Evolutionary conservation across 2,888 invertebrate genomes (phyloP), one percentile per base, ranked within the genome.

Genomic region (Sturmia bella): DNA sequence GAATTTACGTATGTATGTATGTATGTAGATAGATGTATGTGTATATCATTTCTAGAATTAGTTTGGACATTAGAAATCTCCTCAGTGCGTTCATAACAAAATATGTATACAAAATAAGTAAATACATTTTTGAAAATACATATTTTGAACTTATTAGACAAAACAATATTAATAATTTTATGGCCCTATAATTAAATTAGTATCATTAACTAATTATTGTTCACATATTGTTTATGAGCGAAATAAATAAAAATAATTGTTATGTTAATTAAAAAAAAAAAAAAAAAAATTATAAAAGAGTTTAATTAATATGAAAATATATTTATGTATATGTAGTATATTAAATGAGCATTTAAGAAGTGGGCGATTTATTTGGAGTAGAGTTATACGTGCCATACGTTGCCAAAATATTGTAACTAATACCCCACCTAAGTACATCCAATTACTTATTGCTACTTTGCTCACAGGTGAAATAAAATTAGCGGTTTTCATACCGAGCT

Each of bases 171-270:
- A 57, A 57, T 13, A 57, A 57, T 63, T 63, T 73, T 43, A 73
- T 54, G 43, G 21, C 17, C 50, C 39, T 52, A 39, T 57, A 59
- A 70, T 61, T 61, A 39, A 50, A 41, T 52, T 37, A 63, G 19
- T 41, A 54, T 32, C 27, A 63, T 61, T 61, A 63, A 72, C 43
- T 54, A 17, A 72, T 24, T 2, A 41, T 70, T 59, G 11, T 56
- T 32, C 37, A 41, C 41, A 57, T 43, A 37, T 57, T 57, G 32
- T 32, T 59, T 70, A 70, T 50, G 48, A 4, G 21, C 48, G 15
- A 59, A 21, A 70, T 70, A 57, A 70, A 70, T 27, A 24, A 59
- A 59, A 57, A 48, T 37, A 59, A 70, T 70, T 57, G 45, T 57
- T 9, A n/a, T 21, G n/a, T 50, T 39, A 39, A 52, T 64, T 66